Evolutionary conservation across 2,113 vertebrate species (phyloP), one percentile per base, ranked within the genome.

Genomic region (Bos indicus): DNA sequence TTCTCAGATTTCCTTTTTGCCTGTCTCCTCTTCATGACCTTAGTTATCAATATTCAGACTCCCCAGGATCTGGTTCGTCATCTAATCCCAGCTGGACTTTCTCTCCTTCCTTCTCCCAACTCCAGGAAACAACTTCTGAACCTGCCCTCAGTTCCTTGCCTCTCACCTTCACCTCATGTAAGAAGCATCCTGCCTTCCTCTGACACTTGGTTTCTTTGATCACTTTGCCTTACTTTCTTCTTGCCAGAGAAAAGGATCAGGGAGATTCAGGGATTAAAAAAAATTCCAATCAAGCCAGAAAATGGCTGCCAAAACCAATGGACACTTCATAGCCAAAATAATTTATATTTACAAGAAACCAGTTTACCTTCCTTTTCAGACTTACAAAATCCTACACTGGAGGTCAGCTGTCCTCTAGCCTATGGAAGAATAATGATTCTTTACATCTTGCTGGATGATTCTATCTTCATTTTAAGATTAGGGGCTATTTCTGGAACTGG

Each of bases 401-500:
- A 96, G 54, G 62, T 94, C 67, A 67, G n/a, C 23, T 82, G 67
- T 90, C 60, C 19, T 86, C 89, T 77, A 85, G 67, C 30, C 30
- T 64, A 14, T 51, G 16, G 59, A 83, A 92, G 64, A 95, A 94
- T 88, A 92, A 94, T 94, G 46, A n/a, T 88, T 81, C 46, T 80
- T 64, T 94, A 78, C 5, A 85, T 21, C n/a, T 80, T 91, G 28
- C 19, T 91, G 43, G n/a, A 83, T 71, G 43, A 78, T 16, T 82
- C 40, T 95, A 83, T 16, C 60, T 96, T 94, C 95, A 89, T 88
- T 95, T 93, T 96, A 85, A 78, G 77, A 88, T 83, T 48, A 95
- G 81, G 88, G 77, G 7, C 19, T 82, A 82, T 97, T 98, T 96
- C 46, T n/a, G 80, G 33, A 96, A 93, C 46, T 77, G 26, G 25